Base-by-base conservation (phyloP, 2,888 invertebrate species). In the Atherix ibis region DNA sequence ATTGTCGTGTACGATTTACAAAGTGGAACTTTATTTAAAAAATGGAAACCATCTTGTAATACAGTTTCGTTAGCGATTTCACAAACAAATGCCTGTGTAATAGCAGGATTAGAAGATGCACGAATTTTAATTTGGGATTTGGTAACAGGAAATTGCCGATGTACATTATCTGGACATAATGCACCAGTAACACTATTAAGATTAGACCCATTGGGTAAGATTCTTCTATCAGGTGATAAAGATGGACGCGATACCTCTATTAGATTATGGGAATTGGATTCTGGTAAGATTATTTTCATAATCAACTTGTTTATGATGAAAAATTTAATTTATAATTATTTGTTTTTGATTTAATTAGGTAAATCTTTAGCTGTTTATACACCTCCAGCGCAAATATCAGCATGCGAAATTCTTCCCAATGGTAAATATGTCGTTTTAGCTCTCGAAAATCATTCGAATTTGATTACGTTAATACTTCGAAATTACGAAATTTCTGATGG, bases 1-100 rank as follows among this genome's bases (percentile, higher is more conserved):
- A 82, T 88, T 36, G 83, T 87, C 32, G 85, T 88, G 31, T 88
- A 88, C 58, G 88, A 89, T 64, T 67, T 89, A 30, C 82, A 83
- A 59, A 87, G 84, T 42, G 88, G 88, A 34, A 87, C 87, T 0
- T 58, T 88, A 45, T 88, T 88, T 64, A 87, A 87, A 62, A 88
- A 87, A 61, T 85, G 87, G 83, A 87, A 87, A 62, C 84, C 85
- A 2, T 76, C 76, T 17, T 78, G 77, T 43, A 79, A 81, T 58
- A 82, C 83, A 3, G 80, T 78, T 4, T 76, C 84, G n/a, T 64
- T 88, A 46, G 83, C 83, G 45, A 85, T 88, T 57, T 83, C 84
- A 49, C 82, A 84, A 14, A 70, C 71, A 40, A 80, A 82, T 48
- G 76, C 80, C 40, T 83, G 83, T 54, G 87, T 88, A 18, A 74